Evolutionary conservation across 2,888 invertebrate genomes (phyloP).

Genomic region (Balanococcus diminutus): DNA sequence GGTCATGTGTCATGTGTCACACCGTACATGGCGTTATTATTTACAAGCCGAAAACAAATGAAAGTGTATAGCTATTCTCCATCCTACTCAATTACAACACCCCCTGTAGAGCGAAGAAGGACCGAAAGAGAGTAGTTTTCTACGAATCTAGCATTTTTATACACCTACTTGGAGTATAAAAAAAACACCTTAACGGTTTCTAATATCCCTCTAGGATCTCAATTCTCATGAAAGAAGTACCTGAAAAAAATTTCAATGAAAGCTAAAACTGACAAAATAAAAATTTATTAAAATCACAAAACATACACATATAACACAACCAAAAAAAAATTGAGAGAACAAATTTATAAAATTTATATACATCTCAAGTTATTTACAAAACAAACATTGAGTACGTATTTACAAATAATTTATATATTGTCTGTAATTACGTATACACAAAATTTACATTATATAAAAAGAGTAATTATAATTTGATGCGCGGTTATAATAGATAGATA

Average conservation of each 20-base stretch:
- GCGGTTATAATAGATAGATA: neutral
- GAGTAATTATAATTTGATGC: neutral
- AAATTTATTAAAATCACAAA: constrained; percentile 50
- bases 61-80: too few species aligned
- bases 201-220: too few species aligned
- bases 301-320: constrained; percentile 53
- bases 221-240: too few species aligned
- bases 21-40: too few species aligned
- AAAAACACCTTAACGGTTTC: too few species aligned
- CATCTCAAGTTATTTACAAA: constrained; percentile 34
- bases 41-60: too few species aligned
- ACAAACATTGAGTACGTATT: constrained; percentile 37
- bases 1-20: too few species aligned
- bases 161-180: too few species aligned
- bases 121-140: too few species aligned
- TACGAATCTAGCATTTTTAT: too few species aligned
- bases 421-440: constrained; percentile 51
- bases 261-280: neutral
- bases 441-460: constrained; percentile 30
- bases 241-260: neutral
- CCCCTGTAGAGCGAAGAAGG: too few species aligned
- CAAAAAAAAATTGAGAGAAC: constrained; percentile 35
- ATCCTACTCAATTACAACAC: too few species aligned
- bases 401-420: constrained; percentile 42
- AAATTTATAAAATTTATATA: constrained; percentile 45